Percentiles rank a stretch among this genome's conserved stretches.
phyloP scores from a whole-genome alignment of 2,888 invertebrate species.

The Rhagium mordax region DNA sequence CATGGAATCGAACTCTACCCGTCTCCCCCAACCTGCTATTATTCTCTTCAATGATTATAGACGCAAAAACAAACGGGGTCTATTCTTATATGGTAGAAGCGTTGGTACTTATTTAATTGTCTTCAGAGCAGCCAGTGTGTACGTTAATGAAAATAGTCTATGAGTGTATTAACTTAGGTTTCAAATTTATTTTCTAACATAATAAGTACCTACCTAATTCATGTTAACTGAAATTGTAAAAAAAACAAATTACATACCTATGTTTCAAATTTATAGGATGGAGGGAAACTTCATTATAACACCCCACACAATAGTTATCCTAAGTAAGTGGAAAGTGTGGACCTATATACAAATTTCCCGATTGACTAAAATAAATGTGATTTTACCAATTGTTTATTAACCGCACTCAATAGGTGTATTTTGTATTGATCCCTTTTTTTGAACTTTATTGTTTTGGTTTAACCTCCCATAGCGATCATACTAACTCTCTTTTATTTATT shows the following conservation, averaged over 20 bases:
- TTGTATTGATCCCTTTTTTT: slow-evolving; percentile 1
- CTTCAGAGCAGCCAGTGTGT: neutral
- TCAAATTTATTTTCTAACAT: neutral
- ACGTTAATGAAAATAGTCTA: neutral
- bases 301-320: slow-evolving; percentile 26
- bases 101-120: too few species aligned
- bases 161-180: neutral
- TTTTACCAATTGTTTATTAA: slow-evolving; percentile 18
- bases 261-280: slow-evolving; percentile 58
- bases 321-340: slow-evolving; percentile 43
- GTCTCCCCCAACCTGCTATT: too few species aligned
- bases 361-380: slow-evolving; percentile 12
- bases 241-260: neutral
- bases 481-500: slow-evolving; percentile 53
- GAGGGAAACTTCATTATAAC: slow-evolving; percentile 63
- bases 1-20: too few species aligned
- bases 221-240: too few species aligned
- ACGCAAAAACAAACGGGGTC: too few species aligned
- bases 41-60: too few species aligned
- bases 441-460: slow-evolving; percentile 9
- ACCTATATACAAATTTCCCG: slow-evolving; percentile 23
- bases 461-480: slow-evolving; percentile 22
- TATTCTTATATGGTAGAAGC: too few species aligned
- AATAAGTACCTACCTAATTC: too few species aligned
- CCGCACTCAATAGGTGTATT: neutral